These are phyloP conservation scores for Emydoidea blandingii DNA, from an alignment of 2,797 vertebrate species.

Conservation along the genomic window DNA sequence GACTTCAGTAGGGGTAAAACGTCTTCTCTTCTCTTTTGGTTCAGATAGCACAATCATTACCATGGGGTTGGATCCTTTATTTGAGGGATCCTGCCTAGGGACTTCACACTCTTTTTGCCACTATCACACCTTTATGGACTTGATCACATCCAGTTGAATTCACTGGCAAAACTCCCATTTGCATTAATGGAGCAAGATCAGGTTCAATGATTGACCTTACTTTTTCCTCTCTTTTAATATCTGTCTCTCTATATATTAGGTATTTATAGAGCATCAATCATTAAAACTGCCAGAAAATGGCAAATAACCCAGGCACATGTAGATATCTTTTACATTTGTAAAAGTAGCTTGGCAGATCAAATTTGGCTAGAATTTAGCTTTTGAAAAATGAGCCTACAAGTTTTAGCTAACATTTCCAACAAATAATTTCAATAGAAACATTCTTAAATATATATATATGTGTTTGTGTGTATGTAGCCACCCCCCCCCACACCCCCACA, in stretches of 20 bases:
- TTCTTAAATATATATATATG: not conserved
- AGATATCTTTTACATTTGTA: not conserved
- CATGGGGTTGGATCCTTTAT: not conserved
- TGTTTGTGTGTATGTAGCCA: not conserved
- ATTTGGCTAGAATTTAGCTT: not conserved
- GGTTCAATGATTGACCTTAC: not conserved
- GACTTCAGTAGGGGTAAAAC: not conserved
- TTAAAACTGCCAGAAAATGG: not conserved
- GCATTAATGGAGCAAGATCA: not conserved
- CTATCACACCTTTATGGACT: not conserved
- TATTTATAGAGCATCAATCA: not conserved
- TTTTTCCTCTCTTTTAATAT: not conserved
- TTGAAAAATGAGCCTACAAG: not conserved
- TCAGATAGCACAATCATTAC: not conserved
- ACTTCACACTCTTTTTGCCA: not conserved
- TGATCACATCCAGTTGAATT: not conserved
- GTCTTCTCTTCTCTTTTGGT: not conserved
- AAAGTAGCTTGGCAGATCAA: not conserved
- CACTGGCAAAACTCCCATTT: not conserved
- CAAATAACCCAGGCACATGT: not conserved
- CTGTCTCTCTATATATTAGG: not conserved
- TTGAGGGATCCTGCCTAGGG: not conserved
- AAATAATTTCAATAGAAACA: not conserved
- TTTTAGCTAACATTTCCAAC: not conserved
- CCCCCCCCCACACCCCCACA: not conserved